Percentiles rank a stretch among this genome's conserved stretches.
Conservation (phyloP, 2,113 vertebrate genomes). For the Psettodes erumei region DNA sequence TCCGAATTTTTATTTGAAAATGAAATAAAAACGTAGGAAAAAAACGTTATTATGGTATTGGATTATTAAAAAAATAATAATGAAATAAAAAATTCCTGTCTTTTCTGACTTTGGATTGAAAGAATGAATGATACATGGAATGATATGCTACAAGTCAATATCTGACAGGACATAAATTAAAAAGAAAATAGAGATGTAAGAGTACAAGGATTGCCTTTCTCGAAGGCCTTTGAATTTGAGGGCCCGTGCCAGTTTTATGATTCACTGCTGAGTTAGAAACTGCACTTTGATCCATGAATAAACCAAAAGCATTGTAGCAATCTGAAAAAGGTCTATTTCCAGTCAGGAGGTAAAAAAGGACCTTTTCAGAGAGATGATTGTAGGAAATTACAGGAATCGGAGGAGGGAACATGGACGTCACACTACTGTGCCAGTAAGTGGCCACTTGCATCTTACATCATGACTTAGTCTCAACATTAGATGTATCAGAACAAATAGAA, state of each 20-base stretch:
- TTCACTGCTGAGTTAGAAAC: not conserved
- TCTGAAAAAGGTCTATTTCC: constrained; percentile 33
- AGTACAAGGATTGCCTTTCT: not conserved
- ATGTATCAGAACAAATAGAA: constrained; percentile 22
- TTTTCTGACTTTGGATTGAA: too few relatives aligned
- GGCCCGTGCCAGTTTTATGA: not conserved
- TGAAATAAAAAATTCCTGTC: too few relatives aligned
- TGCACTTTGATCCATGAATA: constrained; percentile 20
- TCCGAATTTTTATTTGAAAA: too few relatives aligned
- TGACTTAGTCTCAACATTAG: constrained; percentile 56
- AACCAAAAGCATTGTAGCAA: not conserved
- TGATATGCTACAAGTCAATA: too few relatives aligned
- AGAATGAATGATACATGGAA: too few relatives aligned
- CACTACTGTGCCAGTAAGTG: constrained; percentile 7
- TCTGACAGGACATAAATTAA: not conserved
- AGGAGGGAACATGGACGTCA: constrained; percentile 1
- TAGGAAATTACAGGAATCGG: constrained; percentile 55
- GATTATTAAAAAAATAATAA: too few relatives aligned
- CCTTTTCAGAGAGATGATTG: constrained; percentile 35
- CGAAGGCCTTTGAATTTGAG: not conserved
- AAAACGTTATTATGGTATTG: too few relatives aligned
- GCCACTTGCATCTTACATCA: not conserved
- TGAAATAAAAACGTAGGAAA: too few relatives aligned
- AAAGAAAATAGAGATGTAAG: not conserved
- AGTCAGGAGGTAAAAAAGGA: constrained; percentile 5